These are phyloP conservation scores for Mythimna loreyi DNA, from an alignment of 2,888 invertebrate genomes.

Conservation along the genomic window DNA sequence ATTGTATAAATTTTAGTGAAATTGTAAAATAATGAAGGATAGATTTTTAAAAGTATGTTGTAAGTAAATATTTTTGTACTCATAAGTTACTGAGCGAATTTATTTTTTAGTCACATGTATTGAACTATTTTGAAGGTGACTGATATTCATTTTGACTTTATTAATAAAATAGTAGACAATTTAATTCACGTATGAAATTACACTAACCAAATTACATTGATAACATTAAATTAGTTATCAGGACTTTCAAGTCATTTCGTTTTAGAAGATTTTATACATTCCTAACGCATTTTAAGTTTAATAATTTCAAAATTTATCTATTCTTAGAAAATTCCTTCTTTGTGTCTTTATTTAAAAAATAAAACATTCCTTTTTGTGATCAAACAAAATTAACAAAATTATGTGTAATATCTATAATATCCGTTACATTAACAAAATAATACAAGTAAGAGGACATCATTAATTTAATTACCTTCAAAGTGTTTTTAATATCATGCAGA, in stretches of 20 bases:
- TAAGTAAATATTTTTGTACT: constrained; percentile 65
- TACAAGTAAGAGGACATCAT: not conserved
- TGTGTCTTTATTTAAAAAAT: constrained; percentile 9
- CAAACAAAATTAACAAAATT: constrained; percentile 20
- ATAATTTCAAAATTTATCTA: constrained; percentile 5
- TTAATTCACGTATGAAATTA: not conserved
- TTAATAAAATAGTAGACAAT: constrained; percentile 24
- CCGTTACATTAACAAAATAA: constrained; percentile 3
- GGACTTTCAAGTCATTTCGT: constrained; percentile 11
- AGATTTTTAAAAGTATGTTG: constrained; percentile 58
- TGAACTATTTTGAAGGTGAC: constrained; percentile 50
- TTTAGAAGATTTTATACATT: constrained; percentile 46
- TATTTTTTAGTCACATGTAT: constrained; percentile 60
- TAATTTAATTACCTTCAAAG: constrained; percentile 11
- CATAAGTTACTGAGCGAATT: constrained; percentile 66
- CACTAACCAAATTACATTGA: constrained; percentile 45
- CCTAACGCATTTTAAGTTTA: constrained; percentile 33
- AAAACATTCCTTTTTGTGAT: constrained; percentile 57
- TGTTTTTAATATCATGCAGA: too few species aligned
- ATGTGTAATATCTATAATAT: constrained; percentile 7
- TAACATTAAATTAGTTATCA: constrained; percentile 16
- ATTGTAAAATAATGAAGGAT: constrained; percentile 60
- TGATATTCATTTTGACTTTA: constrained; percentile 40
- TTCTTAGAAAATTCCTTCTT: constrained; percentile 14
- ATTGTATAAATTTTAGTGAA: constrained; percentile 62